Evolutionary conservation across 2,888 invertebrate species (phyloP), one percentile per base, ranked within the genome.

Genomic region (Crossocerus cetratus): DNA sequence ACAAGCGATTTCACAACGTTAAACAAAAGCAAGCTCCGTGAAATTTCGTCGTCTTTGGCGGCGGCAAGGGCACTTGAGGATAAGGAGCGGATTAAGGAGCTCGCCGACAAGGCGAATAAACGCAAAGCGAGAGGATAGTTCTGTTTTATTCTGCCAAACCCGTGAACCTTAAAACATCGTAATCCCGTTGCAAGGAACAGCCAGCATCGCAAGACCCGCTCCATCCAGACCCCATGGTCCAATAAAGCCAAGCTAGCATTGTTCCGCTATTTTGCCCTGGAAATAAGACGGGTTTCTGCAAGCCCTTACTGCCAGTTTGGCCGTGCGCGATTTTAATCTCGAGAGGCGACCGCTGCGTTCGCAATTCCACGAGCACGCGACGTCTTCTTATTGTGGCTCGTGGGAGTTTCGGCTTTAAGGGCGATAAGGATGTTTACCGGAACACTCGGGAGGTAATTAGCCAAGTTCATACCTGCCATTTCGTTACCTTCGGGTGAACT

Each of bases 101-200:
- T 75, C 77, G 64, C 65, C 77, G 76, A 80, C 80, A 78, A 76
- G 55, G 72, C 72, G 74, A 75, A 78, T 83, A 83, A 85, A 78
- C 74, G 78, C 45, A 57, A 32, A 63, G 71, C 67, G 61, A 57
- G 63, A 14, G 58, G 61, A 62, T 56, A 61, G 53, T 14, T 45
- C 18, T 23, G 14, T 53, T 42, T 32, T 59, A 69, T 45, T 32
- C 44, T 53, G 5, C 53, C 21, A 53, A 55, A 57, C 22, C 54
- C 22, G 56, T 21, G 43, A 44, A 65, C 68, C 63, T 62, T 74
- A 59, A 80, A 80, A 79, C 81, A 74, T 60, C 57, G 65, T 80
- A 79, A 80, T 77, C 74, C 74, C 60, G 69, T 45, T 60, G 71
- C 59, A 64, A 58, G 8, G 3, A 44, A 44, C 21, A 18, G 45